Evolutionary conservation across 1,140 invertebrate species (phyloP).

Genomic region (Calosoma granatense): DNA sequence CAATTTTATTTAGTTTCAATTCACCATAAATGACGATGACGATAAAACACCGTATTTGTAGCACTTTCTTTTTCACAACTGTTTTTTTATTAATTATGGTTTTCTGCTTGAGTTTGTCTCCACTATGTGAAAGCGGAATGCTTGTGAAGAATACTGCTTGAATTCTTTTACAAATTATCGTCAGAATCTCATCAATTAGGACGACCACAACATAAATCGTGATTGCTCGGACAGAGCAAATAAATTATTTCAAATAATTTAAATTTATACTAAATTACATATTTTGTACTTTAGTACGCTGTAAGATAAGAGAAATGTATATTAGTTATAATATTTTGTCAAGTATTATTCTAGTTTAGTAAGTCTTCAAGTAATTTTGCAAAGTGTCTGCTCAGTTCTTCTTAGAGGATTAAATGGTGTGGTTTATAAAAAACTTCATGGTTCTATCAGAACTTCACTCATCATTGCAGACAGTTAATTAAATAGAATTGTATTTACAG

Average conservation of each 20-base stretch:
- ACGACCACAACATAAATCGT: not conserved
- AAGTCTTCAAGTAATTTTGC: too few species aligned
- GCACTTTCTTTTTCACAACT: not conserved
- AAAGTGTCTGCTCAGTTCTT: not conserved
- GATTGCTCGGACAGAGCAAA: too few species aligned
- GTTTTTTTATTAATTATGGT: not conserved
- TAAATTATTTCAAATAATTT: slow-evolving; percentile 1
- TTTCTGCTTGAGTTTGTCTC: not conserved
- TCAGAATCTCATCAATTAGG: slow-evolving; percentile 1
- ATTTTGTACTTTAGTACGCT: slow-evolving; percentile 5
- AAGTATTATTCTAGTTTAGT: not conserved
- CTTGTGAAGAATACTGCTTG: slow-evolving; percentile 2
- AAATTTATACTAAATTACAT: not conserved
- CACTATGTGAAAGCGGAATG: not conserved
- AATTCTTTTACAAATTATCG: not conserved
- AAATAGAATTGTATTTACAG: not conserved
- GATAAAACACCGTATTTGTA: not conserved
- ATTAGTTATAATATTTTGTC: not conserved
- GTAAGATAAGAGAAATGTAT: not conserved
- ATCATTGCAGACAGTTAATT: not conserved
- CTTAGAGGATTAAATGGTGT: not conserved
- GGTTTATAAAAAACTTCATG: not conserved
- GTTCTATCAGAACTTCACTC: not conserved
- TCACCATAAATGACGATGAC: too few species aligned
- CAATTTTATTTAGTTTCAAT: not conserved